These are phyloP conservation scores for Morbakka virulenta DNA, from an alignment of 30 jellyfish, hydroid and myxozoan genomes.

Conservation along the genomic window DNA sequence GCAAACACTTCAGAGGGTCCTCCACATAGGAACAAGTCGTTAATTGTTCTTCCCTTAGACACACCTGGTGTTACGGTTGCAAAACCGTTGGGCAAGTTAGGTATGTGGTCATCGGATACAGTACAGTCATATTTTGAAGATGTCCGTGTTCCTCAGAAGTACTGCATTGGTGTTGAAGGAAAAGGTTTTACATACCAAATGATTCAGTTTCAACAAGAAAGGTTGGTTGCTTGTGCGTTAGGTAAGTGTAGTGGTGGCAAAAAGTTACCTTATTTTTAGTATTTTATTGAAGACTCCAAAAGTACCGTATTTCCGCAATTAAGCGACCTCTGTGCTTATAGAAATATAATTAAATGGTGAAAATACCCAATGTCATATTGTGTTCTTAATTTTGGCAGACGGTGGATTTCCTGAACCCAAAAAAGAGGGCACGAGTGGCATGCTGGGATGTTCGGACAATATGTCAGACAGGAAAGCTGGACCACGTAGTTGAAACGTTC, in stretches of 20 bases:
- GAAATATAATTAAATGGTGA: too few species aligned
- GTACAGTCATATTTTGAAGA: slow-evolving; percentile 94
- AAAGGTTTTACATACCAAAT: slow-evolving; percentile 91
- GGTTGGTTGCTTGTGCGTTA: slow-evolving; percentile 75
- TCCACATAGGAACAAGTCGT: slow-evolving; percentile 81
- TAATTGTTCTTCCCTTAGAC: slow-evolving; percentile 83
- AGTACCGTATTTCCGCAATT: neutral
- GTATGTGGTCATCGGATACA: slow-evolving; percentile 96
- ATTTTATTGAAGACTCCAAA: neutral
- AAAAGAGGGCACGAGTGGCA: too few species aligned
- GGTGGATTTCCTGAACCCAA: too few species aligned
- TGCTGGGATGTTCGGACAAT: too few species aligned
- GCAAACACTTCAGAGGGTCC: slow-evolving; percentile 97
- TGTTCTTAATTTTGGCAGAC: too few species aligned
- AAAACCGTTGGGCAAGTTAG: slow-evolving; percentile 70
- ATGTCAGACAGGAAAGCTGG: too few species aligned
- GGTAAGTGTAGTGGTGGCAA: slow-evolving; percentile 36
- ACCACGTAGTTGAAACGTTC: too few species aligned
- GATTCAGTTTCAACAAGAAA: slow-evolving; percentile 96
- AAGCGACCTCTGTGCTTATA: too few species aligned
- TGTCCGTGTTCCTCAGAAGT: slow-evolving; percentile 95
- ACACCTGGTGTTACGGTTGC: slow-evolving; percentile 77
- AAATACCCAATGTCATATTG: too few species aligned
- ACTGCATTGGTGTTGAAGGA: slow-evolving; percentile 97
- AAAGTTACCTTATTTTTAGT: neutral